Base-by-base conservation (phyloP, 2,113 vertebrate genomes). In the Gambusia holbrooki region DNA sequence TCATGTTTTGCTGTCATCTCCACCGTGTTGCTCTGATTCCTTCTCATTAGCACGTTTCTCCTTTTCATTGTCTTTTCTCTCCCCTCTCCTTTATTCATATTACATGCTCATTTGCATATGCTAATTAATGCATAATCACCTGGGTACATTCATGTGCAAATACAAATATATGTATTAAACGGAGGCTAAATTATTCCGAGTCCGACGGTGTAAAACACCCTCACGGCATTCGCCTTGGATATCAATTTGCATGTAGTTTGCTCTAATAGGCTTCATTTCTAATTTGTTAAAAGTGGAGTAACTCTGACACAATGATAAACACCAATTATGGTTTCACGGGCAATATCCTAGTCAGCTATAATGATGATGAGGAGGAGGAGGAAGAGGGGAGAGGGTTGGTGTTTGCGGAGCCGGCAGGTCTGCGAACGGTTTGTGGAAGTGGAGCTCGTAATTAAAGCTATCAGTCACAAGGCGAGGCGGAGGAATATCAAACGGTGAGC, bases 121-220 rank as follows among this genome's bases (percentile, higher is more conserved):
- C 91, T 92, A 94, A 94, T 94, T 85, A 88, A 90, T 88, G 89
- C 89, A 92, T 90, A 90, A 94, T 95, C 92, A 93, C 92, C 87
- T 91, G 88, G 88, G 87, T 81, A 91, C 89, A 92, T 93, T 93
- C 91, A 93, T 92, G 92, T 90, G 92, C 90, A 90, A 94, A 94
- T 94, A 90, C 85, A 93, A 86, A 91, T 89, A 91, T 89, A 90
- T 89, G 87, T 89, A 91, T 88, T 91, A 92, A 90, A 84, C 76
- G 82, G 79, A 68, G 48, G 71, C 69, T 85, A 89, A 90, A 90
- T 90, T 86, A 91, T 89, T 86, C 85, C 14, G 22, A 71, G 81
- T 87, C 89, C 81, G 70, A 90, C 66, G 77, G 70, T 83, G 84
- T 91, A 89, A 90, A 87, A 84, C 89, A 90, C 74, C 82, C 85